Evolutionary conservation across 2,113 vertebrate species (phyloP).

Genomic region (Nettapus auritus): DNA sequence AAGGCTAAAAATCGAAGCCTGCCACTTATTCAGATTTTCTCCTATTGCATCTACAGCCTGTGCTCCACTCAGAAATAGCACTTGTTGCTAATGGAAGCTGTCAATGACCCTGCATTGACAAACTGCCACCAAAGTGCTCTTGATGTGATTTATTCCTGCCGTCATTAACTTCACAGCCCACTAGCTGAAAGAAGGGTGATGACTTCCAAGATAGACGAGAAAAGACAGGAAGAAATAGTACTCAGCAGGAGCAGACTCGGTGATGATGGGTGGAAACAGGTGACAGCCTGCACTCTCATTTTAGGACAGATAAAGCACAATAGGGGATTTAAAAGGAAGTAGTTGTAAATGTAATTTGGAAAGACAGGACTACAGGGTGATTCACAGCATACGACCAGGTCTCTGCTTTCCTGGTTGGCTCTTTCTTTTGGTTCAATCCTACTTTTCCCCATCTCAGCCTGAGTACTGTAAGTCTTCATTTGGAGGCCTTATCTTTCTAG

Average conservation of each 20-base stretch:
- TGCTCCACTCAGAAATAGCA: slow-evolving; percentile 16
- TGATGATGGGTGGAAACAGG: slow-evolving; percentile 57
- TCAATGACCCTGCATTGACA: slow-evolving; percentile 42
- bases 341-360: slow-evolving; percentile 11
- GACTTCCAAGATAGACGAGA: slow-evolving; percentile 64
- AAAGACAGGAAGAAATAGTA: slow-evolving; percentile 65
- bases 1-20: not conserved
- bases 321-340: slow-evolving; percentile 27
- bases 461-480: not conserved
- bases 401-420: not conserved
- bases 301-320: slow-evolving; percentile 24
- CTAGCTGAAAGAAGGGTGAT: slow-evolving; percentile 49
- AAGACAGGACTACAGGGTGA: not conserved
- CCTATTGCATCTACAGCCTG: slow-evolving; percentile 9
- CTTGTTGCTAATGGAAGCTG: slow-evolving; percentile 54
- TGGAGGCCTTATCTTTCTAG: not conserved
- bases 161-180: slow-evolving; percentile 63
- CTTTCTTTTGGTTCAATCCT: not conserved
- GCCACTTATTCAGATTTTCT: slow-evolving; percentile 15
- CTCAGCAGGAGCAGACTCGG: not conserved
- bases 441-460: not conserved
- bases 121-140: slow-evolving; percentile 60
- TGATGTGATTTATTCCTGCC: slow-evolving; percentile 59
- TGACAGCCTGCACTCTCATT: slow-evolving; percentile 37
- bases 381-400: not conserved